A percentile compares a stretch with the other conserved stretches of the same genome.
Conservation (phyloP, 2,113 vertebrate species). For the Sus scrofa region DNA sequence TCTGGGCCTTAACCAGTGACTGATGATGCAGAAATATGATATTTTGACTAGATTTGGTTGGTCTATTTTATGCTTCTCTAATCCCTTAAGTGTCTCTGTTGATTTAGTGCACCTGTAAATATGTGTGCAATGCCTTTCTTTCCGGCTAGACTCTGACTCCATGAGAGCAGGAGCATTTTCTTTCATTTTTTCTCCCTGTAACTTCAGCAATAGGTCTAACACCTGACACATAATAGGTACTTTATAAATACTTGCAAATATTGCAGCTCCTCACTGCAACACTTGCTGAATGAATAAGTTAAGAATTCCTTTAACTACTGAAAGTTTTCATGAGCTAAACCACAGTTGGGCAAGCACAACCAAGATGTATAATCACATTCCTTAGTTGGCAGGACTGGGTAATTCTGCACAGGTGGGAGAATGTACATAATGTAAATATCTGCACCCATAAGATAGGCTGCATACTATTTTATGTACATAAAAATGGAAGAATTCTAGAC, state of each 20-base stretch:
- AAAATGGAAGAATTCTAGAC: conserved; percentile 17
- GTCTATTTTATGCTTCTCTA: neutral
- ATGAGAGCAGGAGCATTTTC: neutral
- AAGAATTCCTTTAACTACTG: neutral
- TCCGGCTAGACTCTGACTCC: neutral
- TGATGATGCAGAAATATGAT: neutral
- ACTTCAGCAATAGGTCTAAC: neutral
- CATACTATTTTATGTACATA: neutral
- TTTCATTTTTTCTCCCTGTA: neutral
- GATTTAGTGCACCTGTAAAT: neutral
- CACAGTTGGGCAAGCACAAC: neutral
- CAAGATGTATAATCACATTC: neutral
- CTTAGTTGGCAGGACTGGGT: neutral
- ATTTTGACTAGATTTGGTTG: neutral
- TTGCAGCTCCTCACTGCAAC: too few species aligned
- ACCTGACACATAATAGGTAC: neutral
- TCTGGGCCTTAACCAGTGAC: neutral
- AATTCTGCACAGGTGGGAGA: neutral
- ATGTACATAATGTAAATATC: neutral
- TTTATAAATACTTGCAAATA: conserved; percentile 48
- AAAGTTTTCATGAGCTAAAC: neutral
- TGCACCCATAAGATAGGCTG: neutral
- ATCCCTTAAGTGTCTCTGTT: neutral
- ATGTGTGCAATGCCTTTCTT: neutral
- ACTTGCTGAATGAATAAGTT: neutral